Conservation (phyloP, 2,113 vertebrate genomes). For the Boulengeromyrus knoepffleri region DNA sequence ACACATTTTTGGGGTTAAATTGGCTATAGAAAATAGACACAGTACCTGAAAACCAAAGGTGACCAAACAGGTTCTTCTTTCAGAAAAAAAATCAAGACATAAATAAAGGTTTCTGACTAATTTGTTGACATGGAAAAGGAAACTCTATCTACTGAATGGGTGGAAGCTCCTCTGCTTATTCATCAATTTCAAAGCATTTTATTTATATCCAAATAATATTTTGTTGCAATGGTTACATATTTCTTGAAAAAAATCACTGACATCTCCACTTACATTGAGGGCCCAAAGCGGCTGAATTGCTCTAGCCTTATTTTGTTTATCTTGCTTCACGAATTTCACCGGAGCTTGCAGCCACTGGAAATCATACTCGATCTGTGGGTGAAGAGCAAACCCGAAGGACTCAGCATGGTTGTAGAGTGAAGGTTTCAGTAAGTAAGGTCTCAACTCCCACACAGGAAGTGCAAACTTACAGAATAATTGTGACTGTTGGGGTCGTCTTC, state of each 20-base stretch:
- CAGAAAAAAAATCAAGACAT: not conserved
- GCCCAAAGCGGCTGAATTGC: conserved; percentile 62
- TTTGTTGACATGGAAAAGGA: not conserved
- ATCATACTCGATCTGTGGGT: conserved; percentile 69
- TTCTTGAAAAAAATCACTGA: not conserved
- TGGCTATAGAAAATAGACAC: not conserved
- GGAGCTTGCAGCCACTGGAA: conserved; percentile 77
- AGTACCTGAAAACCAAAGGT: not conserved
- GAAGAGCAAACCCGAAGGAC: not conserved
- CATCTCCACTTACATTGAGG: conserved; percentile 65
- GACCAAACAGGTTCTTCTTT: not conserved
- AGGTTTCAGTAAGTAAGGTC: not conserved
- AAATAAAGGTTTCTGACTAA: not conserved
- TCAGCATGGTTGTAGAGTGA: not conserved
- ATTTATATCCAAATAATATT: not conserved
- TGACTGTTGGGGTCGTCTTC: conserved; percentile 65
- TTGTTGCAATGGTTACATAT: conserved; percentile 1
- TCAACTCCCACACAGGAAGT: not conserved
- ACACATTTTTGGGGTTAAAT: not conserved
- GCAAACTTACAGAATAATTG: conserved; percentile 67
- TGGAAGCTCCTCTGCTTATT: not conserved
- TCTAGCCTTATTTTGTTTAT: conserved; percentile 33
- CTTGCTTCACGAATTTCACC: conserved; percentile 47
- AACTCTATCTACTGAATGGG: not conserved
- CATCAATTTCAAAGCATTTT: not conserved